Percentiles rank a stretch among this genome's conserved stretches.
These are phyloP conservation scores for Myotis vivesi DNA, from an alignment of 2,797 vertebrate genomes.

Conservation along the genomic window DNA sequence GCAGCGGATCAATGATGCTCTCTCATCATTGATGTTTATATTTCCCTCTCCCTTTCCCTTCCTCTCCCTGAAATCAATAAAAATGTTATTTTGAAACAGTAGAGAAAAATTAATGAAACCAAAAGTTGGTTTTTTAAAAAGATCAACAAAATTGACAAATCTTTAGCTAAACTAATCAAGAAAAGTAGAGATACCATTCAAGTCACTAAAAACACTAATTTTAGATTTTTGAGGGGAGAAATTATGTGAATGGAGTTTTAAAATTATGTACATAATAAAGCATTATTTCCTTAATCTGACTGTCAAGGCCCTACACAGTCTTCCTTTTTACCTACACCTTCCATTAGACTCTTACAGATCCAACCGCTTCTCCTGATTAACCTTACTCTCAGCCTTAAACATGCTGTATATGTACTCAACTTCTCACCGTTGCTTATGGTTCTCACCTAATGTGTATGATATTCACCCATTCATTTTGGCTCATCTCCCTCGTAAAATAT, in stretches of 20 bases:
- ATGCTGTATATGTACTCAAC: neutral
- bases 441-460: neutral
- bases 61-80: too few species aligned
- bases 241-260: too few species aligned
- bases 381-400: neutral
- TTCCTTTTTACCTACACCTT: neutral
- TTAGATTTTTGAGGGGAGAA: too few species aligned
- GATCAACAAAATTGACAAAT: neutral
- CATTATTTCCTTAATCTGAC: neutral
- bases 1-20: too few species aligned
- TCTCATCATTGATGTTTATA: too few species aligned
- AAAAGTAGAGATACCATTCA: neutral
- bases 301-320: neutral
- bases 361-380: neutral
- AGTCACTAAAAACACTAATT: neutral
- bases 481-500: neutral
- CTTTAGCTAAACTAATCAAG: neutral
- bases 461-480: neutral
- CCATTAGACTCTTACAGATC: neutral
- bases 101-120: neutral
- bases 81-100: neutral
- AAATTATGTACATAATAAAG: neutral
- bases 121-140: neutral
- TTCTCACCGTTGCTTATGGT: neutral
- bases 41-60: too few species aligned